These are phyloP conservation scores for Ophioninae sp. DNA, from an alignment of 2,888 invertebrate species.

Conservation along the genomic window DNA sequence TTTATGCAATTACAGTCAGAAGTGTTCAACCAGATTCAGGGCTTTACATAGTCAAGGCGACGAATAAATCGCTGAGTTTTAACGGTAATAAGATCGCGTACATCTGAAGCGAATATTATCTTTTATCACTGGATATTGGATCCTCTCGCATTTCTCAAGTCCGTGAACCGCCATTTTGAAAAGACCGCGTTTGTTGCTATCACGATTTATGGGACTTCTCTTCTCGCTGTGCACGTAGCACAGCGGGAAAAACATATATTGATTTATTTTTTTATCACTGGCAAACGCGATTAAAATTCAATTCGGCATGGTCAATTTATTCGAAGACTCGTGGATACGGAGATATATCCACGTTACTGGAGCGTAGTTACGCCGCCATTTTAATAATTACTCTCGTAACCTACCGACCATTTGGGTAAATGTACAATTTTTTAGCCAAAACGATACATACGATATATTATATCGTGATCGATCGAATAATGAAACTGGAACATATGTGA, in stretches of 20 bases:
- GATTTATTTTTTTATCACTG: neutral
- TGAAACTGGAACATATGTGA: neutral
- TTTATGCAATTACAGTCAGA: neutral
- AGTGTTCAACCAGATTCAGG: neutral
- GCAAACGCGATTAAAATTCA: neutral
- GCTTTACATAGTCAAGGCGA: neutral
- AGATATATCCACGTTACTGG: constrained; percentile 24
- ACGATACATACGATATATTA: neutral
- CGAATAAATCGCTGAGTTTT: neutral
- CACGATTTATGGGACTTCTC: constrained; percentile 6
- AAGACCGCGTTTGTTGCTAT: constrained; percentile 43
- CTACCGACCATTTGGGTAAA: constrained; percentile 21
- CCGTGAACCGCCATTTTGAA: constrained; percentile 58
- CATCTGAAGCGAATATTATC: neutral
- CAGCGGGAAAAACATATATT: constrained; percentile 3
- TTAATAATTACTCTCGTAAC: constrained; percentile 39
- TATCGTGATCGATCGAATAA: neutral
- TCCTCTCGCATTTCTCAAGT: neutral
- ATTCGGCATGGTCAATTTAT: neutral
- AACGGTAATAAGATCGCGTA: neutral
- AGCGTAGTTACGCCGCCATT: constrained; percentile 55
- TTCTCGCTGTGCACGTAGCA: neutral
- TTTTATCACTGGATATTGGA: constrained; percentile 7
- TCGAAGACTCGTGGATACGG: neutral
- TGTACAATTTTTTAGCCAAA: neutral